Evolutionary conservation across 1,140 invertebrate species (phyloP), one percentile per base, ranked within the genome.

Genomic region (Oreohelix idahoensis): DNA sequence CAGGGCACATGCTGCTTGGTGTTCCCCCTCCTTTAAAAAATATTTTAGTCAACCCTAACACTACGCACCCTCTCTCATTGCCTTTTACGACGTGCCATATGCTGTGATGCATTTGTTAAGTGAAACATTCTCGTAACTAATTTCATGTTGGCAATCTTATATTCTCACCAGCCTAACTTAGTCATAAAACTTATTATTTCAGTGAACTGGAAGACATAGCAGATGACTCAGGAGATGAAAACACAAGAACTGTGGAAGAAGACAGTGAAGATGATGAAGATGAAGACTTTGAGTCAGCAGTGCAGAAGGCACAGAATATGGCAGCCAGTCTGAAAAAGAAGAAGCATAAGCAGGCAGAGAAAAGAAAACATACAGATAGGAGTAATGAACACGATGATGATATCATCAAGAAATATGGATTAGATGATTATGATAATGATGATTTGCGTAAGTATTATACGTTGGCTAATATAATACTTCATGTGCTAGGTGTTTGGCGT

Each of bases 391-490:
- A 88, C 23, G 89, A 87, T 77, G 88, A 88, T 81, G 89, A 91
- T 71, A 84, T 91, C 71, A 84, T 89, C 23, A 75, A 86, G 13
- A 88, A 88, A 86, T 90, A 91, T 87, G 87, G 88, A 75, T 95
- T 97, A 88, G 94, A 95, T 84, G 94, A 95, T 83, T 96, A 92
- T 88, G 90, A 92, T 89, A 93, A 96, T 81, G 95, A 96, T 90
- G 92, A 94, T 93, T 93, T 88, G 87, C 81, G 79, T 86, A 78
- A 71, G 51, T 42, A n/a, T 53, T 0, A 45, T 5, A 45, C 15
- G 42, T 45, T 45, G 15, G 5, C 42, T 45, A n/a, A n/a, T n/a
- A n/a, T n/a, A n/a, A n/a, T n/a, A n/a, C n/a, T n/a, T n/a, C n/a
- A n/a, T n/a, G n/a, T n/a, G n/a, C n/a, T n/a, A n/a, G n/a, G n/a